Evolutionary conservation across 1,140 invertebrate species (phyloP), one percentile per base, ranked within the genome.

Genomic region (Camponotus pennsylvanicus): DNA sequence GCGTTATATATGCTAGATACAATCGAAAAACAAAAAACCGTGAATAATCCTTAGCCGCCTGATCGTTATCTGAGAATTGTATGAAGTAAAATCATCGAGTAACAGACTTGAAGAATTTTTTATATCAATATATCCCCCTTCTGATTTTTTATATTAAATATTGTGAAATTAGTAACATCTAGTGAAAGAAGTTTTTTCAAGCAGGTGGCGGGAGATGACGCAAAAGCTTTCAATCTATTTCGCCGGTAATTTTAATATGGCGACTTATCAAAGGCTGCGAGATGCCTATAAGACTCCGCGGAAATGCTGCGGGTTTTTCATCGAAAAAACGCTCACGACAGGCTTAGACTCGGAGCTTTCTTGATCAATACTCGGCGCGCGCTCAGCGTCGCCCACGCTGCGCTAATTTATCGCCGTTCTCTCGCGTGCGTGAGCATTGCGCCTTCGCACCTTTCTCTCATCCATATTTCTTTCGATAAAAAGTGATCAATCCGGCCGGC

Each of bases 291-390:
- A 64, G 49, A 70, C 32, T 37, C 9, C 34, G 13, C 18, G 55
- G 61, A 21, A 40, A 32, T 34, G n/a, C 34, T 52, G 13, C 52
- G 67, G 13, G 69, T 45, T 75, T 61, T 73, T 61, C 55, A 63
- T 37, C 27, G 79, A 73, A 75, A 27, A 83, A 83, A 37, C 15
- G 49, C 55, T 83, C 69, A 27, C 79, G 27, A 42, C 21, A 73
- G 11, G 40, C 69, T 61, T 75, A 75, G 55, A 52, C 69, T 4
- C 27, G 55, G 55, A 83, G 79, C 69, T 83, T 83, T 83, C 79
- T 83, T 83, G 79, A 83, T 83, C 79, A 75, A 83, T 83, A 83
- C 79, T 83, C 69, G 69, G 40, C 57, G 69, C n/a, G 69, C 55
- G 69, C 79, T 73, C 15, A 55, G 57, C 69, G 79, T 83, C 40